phyloP scores from a whole-genome alignment of 2,888 invertebrate species.

The Drosophila merina region DNA sequence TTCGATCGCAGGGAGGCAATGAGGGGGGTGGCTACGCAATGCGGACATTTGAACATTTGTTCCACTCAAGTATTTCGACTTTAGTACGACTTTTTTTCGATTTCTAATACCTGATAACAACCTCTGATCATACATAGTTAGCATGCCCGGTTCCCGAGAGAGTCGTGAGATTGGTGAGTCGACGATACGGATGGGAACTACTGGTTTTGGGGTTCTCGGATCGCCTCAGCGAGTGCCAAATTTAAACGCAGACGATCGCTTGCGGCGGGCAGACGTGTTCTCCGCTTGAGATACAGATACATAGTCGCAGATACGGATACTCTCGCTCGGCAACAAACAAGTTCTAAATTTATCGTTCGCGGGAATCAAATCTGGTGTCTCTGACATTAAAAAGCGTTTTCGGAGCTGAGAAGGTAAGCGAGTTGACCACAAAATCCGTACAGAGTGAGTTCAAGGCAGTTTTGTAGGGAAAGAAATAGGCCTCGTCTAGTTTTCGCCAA shows the following conservation, averaged over 20 bases:
- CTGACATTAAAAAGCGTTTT: slow-evolving; percentile 60
- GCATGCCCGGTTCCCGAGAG: slow-evolving; percentile 31
- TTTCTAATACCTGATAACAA: slow-evolving; percentile 72
- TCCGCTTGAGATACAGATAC: slow-evolving; percentile 58
- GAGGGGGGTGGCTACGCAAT: slow-evolving; percentile 23
- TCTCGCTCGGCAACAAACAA: slow-evolving; percentile 70
- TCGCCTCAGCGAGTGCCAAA: slow-evolving; percentile 45
- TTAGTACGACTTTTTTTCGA: slow-evolving; percentile 55
- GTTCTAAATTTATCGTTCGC: slow-evolving; percentile 78
- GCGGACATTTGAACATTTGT: slow-evolving; percentile 35
- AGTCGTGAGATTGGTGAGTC: slow-evolving; percentile 24
- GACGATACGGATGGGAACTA: slow-evolving; percentile 13
- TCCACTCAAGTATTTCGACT: slow-evolving; percentile 60
- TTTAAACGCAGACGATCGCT: slow-evolving; percentile 72
- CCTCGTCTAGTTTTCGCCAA: background rate
- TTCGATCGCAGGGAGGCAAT: slow-evolving; percentile 9
- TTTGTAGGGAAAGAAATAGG: slow-evolving; percentile 21
- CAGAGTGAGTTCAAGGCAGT: slow-evolving; percentile 66
- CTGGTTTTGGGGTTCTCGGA: slow-evolving; percentile 21
- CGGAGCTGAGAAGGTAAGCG: slow-evolving; percentile 71
- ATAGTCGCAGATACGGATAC: slow-evolving; percentile 17
- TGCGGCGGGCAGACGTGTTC: slow-evolving; percentile 78
- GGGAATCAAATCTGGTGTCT: slow-evolving; percentile 58
- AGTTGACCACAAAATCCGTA: slow-evolving; percentile 14
- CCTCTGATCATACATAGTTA: slow-evolving; percentile 59